These are phyloP conservation scores for Vesta saturnalis DNA, from an alignment of 2,888 invertebrate species.

Conservation along the genomic window DNA sequence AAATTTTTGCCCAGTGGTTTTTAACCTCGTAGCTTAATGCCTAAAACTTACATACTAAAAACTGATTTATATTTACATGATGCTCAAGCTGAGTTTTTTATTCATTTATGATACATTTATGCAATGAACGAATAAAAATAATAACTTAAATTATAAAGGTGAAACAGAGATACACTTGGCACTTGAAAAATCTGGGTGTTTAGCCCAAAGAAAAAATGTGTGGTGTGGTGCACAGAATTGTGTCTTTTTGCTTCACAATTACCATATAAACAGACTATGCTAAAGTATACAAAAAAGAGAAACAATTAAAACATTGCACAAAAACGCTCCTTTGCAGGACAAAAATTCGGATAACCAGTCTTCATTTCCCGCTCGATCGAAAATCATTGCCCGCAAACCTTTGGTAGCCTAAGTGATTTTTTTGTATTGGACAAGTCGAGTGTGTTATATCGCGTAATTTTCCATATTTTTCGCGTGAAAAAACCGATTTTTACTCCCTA, in stretches of 20 bases:
- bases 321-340: conserved; percentile 9
- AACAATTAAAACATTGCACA: conserved; percentile 30
- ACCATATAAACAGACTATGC: conserved; percentile 20
- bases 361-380: no score
- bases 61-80: conserved; percentile 30
- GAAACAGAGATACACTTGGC: conserved; percentile 34
- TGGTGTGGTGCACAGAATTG: conserved; percentile 16
- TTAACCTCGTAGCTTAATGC: conserved; percentile 16
- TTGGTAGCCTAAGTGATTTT: neutral
- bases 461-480: neutral
- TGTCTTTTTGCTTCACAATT: conserved; percentile 18
- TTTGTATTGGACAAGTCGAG: no score
- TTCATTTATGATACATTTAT: conserved; percentile 36
- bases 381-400: neutral
- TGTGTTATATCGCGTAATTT: no score
- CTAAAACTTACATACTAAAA: conserved; percentile 16
- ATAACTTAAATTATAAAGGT: conserved; percentile 25
- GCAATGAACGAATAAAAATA: conserved; percentile 31
- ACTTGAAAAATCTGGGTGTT: conserved; percentile 25
- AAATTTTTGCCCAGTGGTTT: neutral
- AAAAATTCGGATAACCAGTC: conserved; percentile 30
- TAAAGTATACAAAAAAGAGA: conserved; percentile 27
- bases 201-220: neutral
- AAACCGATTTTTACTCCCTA: conserved; percentile 55
- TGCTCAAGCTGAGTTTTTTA: conserved; percentile 27